phyloP scores from a whole-genome alignment of 2,797 vertebrate species.

The Cossypha dichroa region DNA sequence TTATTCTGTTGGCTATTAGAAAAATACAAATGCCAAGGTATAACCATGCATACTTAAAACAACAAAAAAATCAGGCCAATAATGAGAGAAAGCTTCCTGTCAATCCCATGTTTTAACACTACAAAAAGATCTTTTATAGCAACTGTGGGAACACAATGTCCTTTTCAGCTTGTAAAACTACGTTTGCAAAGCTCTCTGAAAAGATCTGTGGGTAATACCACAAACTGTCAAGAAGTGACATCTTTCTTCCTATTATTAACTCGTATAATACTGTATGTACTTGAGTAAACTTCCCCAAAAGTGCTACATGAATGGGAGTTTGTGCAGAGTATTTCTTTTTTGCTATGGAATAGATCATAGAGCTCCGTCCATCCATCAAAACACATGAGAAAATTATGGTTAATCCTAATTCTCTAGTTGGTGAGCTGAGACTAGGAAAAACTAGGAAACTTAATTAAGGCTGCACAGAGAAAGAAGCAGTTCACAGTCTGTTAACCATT shows the following conservation, averaged over 20 bases:
- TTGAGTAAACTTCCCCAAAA: neutral
- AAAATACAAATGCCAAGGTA: neutral
- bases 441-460: neutral
- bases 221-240: neutral
- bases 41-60: neutral
- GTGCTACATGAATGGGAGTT: neutral
- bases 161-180: slow-evolving; percentile 25
- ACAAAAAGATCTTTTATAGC: neutral
- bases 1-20: neutral
- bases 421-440: neutral
- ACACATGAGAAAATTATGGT: neutral
- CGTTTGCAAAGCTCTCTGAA: neutral
- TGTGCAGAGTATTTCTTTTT: neutral
- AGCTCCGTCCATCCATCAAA: neutral
- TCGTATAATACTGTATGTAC: neutral
- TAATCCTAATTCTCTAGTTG: neutral
- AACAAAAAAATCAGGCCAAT: neutral
- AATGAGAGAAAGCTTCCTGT: neutral
- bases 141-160: neutral
- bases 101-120: neutral
- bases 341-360: neutral
- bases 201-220: neutral
- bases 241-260: neutral
- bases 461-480: neutral
- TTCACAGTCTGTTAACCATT: neutral